phyloP scores from a whole-genome alignment of 2,797 vertebrate genomes.

The Spinus olivaceus region DNA sequence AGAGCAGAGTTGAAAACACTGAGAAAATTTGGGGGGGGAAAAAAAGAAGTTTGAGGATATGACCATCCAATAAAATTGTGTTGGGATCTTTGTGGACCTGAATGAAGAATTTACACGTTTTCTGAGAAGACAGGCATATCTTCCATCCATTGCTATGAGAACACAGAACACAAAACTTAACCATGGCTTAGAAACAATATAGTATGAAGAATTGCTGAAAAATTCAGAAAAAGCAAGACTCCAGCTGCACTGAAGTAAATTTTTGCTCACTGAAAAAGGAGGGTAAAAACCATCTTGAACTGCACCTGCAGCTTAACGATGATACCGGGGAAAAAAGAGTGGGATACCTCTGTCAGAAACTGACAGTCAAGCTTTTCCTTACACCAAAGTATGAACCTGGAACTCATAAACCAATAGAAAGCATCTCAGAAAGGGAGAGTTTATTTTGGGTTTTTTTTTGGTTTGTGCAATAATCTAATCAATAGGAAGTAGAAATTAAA shows the following conservation, averaged over 20 bases:
- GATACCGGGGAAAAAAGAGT: not conserved
- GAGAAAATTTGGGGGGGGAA: not conserved
- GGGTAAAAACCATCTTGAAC: not conserved
- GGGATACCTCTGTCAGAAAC: not conserved
- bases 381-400: not conserved
- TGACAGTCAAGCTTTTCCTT: not conserved
- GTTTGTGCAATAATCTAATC: not conserved
- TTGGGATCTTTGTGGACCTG: not conserved
- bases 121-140: not conserved
- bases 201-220: not conserved
- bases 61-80: not conserved
- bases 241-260: accelerated
- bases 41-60: not conserved
- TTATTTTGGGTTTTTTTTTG: not conserved
- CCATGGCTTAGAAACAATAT: not conserved
- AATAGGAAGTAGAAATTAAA: not conserved
- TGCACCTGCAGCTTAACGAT: not conserved
- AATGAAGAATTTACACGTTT: not conserved
- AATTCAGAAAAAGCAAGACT: not conserved
- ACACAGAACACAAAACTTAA: not conserved
- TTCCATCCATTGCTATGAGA: accelerated
- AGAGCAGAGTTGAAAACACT: not conserved
- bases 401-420: not conserved
- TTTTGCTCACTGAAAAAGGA: not conserved
- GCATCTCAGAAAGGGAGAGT: accelerated